A percentile compares a stretch with the other conserved stretches of the same genome.
phyloP scores from a whole-genome alignment of 2,888 invertebrate species.

The Catocala sponsa region DNA sequence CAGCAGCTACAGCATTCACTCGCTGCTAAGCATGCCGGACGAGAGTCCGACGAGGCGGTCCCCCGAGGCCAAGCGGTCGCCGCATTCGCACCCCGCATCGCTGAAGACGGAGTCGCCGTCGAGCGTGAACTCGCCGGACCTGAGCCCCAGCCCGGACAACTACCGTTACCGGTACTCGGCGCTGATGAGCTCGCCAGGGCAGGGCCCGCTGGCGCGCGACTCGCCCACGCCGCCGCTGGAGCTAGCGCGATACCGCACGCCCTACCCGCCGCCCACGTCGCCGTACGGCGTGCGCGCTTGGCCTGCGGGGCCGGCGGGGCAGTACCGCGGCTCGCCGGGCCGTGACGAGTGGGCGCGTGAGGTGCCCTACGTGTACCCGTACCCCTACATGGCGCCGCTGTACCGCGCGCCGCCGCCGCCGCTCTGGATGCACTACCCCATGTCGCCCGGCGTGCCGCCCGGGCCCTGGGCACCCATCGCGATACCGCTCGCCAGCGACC shows the following conservation, averaged over 20 bases:
- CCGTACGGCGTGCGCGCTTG: constrained; percentile 59
- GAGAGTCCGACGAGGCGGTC: constrained; percentile 75
- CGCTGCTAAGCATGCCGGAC: constrained; percentile 91
- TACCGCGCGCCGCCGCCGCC: constrained; percentile 74
- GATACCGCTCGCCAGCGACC: constrained; percentile 81
- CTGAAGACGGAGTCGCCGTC: constrained; percentile 77
- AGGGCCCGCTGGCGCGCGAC: constrained; percentile 65
- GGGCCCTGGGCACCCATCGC: constrained; percentile 87
- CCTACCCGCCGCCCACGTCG: constrained; percentile 59
- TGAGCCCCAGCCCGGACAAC: constrained; percentile 79
- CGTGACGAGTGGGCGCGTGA: constrained; percentile 71
- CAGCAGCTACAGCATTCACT: constrained; percentile 95
- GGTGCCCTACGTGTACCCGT: constrained; percentile 75
- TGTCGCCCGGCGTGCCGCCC: constrained; percentile 79
- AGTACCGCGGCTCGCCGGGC: constrained; percentile 58
- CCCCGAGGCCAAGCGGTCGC: constrained; percentile 77
- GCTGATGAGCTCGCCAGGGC: constrained; percentile 72
- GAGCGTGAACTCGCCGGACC: constrained; percentile 77
- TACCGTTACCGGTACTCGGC: constrained; percentile 77
- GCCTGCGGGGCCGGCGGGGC: constrained; percentile 42
- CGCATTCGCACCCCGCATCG: constrained; percentile 73
- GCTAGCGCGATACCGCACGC: constrained; percentile 76
- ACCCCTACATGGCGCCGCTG: constrained; percentile 81
- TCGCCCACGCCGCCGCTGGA: constrained; percentile 70
- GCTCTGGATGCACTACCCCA: constrained; percentile 84